Conservation (phyloP, 2,113 vertebrate species). For the Lonchura striata region DNA sequence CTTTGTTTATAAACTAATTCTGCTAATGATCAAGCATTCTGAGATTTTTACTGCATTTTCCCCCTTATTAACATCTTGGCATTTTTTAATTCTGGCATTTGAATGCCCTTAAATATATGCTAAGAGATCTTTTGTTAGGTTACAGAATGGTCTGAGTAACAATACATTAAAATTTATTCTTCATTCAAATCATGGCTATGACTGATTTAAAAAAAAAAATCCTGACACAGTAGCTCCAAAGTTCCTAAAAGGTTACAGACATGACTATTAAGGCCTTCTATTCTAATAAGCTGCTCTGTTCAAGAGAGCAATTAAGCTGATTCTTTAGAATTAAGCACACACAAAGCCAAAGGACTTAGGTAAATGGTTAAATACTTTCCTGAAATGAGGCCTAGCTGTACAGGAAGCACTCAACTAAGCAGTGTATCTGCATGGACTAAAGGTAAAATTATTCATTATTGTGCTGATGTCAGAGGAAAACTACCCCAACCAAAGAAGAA, state of each 20-base stretch:
- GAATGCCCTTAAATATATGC: not conserved
- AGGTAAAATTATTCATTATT: slow-evolving; percentile 49
- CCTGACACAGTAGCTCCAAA: not conserved
- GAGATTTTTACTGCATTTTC: not conserved
- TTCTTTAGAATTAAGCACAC: not conserved
- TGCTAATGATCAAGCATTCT: not conserved
- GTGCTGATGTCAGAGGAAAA: slow-evolving; percentile 38
- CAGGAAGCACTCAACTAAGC: slow-evolving; percentile 19
- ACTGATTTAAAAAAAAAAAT: slow-evolving; percentile 28
- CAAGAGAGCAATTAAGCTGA: not conserved
- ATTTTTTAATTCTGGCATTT: not conserved
- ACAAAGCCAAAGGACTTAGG: not conserved
- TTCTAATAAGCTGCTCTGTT: not conserved
- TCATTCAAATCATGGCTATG: slow-evolving; percentile 17
- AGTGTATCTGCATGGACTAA: slow-evolving; percentile 18
- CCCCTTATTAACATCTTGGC: not conserved
- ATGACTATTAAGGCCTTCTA: not conserved
- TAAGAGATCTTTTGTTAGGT: not conserved
- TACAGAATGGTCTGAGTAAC: not conserved
- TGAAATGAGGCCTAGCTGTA: not conserved
- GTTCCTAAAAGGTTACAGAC: not conserved
- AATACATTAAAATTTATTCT: not conserved
- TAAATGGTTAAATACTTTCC: not conserved
- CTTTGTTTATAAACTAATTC: not conserved
- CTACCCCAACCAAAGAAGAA: slow-evolving; percentile 6